phyloP scores from a whole-genome alignment of 1,140 invertebrate species.

The Heterodera schachtii region DNA sequence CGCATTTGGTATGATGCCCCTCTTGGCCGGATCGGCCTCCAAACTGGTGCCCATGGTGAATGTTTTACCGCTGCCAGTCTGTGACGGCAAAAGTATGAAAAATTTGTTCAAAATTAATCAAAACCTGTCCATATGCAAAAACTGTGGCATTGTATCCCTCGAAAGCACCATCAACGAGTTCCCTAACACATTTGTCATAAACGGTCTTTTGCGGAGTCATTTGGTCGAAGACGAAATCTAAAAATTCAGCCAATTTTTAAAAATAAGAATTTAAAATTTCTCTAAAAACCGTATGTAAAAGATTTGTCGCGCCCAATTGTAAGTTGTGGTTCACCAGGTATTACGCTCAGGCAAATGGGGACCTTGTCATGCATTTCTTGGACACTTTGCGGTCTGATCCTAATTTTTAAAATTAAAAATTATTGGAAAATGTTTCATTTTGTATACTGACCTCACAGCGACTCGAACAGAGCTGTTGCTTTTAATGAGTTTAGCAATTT shows the following conservation, averaged over 20 bases:
- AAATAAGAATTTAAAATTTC: not conserved
- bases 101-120: not conserved
- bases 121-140: constrained; percentile 70
- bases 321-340: constrained; percentile 77
- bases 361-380: constrained; percentile 92
- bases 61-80: constrained; percentile 95
- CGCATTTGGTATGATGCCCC: constrained; percentile 69
- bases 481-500: not conserved
- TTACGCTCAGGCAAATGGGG: constrained; percentile 86
- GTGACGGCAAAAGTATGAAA: constrained; percentile 37
- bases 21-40: constrained; percentile 67
- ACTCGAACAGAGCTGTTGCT: not conserved
- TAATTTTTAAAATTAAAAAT: constrained; percentile 65
- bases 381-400: constrained; percentile 89
- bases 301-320: constrained; percentile 83
- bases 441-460: not conserved
- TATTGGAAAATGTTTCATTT: too few relatives aligned
- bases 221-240: constrained; percentile 79
- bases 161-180: constrained; percentile 72
- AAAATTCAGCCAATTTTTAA: not conserved
- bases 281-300: constrained; percentile 77
- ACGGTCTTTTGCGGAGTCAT: constrained; percentile 76
- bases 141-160: constrained; percentile 71
- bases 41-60: constrained; percentile 98
- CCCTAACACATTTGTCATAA: constrained; percentile 76